These are phyloP conservation scores for Phrynocephalus versicolor DNA, from an alignment of 2,113 vertebrate species.

Conservation along the genomic window DNA sequence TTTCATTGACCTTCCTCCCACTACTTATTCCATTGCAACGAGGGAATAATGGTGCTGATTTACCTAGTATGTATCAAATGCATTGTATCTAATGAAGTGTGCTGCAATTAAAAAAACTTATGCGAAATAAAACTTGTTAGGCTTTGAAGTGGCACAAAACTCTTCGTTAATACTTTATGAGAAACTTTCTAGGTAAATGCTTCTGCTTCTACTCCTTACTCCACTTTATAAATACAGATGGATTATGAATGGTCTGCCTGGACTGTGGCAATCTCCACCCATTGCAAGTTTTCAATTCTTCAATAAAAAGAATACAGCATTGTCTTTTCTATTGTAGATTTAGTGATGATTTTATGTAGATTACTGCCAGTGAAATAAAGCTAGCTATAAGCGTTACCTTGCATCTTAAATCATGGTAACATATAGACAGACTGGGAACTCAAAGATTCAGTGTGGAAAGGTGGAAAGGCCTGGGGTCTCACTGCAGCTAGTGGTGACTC, in stretches of 20 bases:
- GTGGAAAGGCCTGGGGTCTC: not conserved
- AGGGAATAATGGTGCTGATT: not conserved
- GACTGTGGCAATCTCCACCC: not conserved
- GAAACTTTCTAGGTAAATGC: not conserved
- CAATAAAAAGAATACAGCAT: not conserved
- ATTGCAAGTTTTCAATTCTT: not conserved
- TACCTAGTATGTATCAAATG: not conserved
- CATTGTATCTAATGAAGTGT: too few species aligned
- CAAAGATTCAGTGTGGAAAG: not conserved
- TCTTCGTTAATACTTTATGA: too few species aligned
- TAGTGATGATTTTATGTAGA: not conserved
- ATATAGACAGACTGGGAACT: too few species aligned
- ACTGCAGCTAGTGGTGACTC: not conserved
- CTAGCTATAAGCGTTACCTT: not conserved
- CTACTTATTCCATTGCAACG: not conserved
- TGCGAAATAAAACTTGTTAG: too few species aligned
- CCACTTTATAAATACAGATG: not conserved
- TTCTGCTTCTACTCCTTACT: not conserved
- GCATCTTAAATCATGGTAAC: not conserved
- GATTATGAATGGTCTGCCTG: not conserved
- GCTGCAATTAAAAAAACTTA: too few species aligned
- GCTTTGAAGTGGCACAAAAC: too few species aligned
- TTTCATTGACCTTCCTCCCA: not conserved
- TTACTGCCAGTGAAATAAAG: not conserved
- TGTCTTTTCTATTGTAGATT: not conserved